Conservation (phyloP, 2,113 vertebrate genomes). For the Ellobius talpinus region DNA sequence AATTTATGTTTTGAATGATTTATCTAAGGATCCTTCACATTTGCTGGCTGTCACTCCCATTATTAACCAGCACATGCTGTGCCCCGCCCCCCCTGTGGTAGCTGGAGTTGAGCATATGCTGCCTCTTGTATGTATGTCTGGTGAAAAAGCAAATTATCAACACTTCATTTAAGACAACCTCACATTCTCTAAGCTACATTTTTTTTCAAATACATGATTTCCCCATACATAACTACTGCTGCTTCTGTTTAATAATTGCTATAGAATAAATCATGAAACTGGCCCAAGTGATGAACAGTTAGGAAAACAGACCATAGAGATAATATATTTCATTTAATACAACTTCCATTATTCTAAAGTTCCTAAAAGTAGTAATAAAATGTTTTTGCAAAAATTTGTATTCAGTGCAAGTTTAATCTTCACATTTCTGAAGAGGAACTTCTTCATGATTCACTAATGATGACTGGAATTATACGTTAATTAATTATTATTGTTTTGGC, state of each 20-base stretch:
- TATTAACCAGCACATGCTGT: neutral
- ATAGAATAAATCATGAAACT: conserved; percentile 74
- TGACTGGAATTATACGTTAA: conserved; percentile 61
- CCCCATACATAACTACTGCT: neutral
- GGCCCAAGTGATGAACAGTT: conserved; percentile 73
- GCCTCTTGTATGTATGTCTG: neutral
- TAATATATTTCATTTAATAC: conserved; percentile 79
- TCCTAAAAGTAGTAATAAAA: conserved; percentile 77
- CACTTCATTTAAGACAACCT: neutral
- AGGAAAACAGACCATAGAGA: conserved; percentile 55
- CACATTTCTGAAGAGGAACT: conserved; percentile 63
- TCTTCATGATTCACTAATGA: conserved; percentile 81
- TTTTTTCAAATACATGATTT: conserved; percentile 36
- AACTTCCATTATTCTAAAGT: conserved; percentile 77
- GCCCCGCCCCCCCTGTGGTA: neutral
- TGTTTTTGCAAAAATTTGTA: conserved; percentile 75
- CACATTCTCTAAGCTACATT: conserved; percentile 45
- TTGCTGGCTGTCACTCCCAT: neutral
- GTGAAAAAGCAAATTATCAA: conserved; percentile 56
- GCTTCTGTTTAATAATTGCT: conserved; percentile 60
- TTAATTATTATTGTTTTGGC: neutral
- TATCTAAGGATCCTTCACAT: neutral
- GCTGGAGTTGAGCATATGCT: neutral
- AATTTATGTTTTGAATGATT: neutral
- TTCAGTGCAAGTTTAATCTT: conserved; percentile 84